Percentiles rank a stretch among this genome's conserved stretches.
phyloP scores from a whole-genome alignment of 2,797 vertebrate genomes.

The Peromyscus aztecus region DNA sequence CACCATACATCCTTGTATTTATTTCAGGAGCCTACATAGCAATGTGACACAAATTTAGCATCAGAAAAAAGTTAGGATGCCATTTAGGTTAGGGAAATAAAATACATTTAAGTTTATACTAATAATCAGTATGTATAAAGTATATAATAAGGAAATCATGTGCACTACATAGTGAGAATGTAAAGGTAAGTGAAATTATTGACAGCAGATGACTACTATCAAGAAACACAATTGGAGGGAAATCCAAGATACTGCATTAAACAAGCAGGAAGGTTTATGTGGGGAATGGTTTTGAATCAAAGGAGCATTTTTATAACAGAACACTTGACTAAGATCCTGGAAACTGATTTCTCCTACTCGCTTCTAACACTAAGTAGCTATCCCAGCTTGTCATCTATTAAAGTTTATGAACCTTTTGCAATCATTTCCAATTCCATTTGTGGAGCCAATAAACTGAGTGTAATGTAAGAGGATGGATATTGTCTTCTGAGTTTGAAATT shows the following conservation, averaged over 20 bases:
- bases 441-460: slow-evolving; percentile 71
- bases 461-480: slow-evolving; percentile 72
- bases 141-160: background rate
- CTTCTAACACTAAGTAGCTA: slow-evolving; percentile 60
- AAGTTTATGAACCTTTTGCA: slow-evolving; percentile 79
- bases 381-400: slow-evolving; percentile 72
- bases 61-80: background rate
- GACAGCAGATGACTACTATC: background rate
- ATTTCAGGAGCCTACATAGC: slow-evolving; percentile 10
- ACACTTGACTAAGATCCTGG: slow-evolving; percentile 66
- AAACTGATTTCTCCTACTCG: slow-evolving; percentile 54
- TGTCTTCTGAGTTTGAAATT: slow-evolving; percentile 61
- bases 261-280: slow-evolving; percentile 41
- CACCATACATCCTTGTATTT: background rate
- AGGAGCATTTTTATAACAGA: slow-evolving; percentile 22
- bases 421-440: slow-evolving; percentile 75
- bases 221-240: background rate
- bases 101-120: slow-evolving; percentile 7
- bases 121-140: slow-evolving; percentile 33
- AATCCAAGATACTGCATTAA: slow-evolving; percentile 3
- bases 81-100: background rate
- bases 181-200: slow-evolving; percentile 2
- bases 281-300: slow-evolving; percentile 3
- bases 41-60: background rate
- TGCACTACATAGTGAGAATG: background rate